Percentiles rank a stretch among this genome's conserved stretches.
These are phyloP conservation scores for Leucania comma DNA, from an alignment of 2,888 invertebrate genomes.

Conservation along the genomic window DNA sequence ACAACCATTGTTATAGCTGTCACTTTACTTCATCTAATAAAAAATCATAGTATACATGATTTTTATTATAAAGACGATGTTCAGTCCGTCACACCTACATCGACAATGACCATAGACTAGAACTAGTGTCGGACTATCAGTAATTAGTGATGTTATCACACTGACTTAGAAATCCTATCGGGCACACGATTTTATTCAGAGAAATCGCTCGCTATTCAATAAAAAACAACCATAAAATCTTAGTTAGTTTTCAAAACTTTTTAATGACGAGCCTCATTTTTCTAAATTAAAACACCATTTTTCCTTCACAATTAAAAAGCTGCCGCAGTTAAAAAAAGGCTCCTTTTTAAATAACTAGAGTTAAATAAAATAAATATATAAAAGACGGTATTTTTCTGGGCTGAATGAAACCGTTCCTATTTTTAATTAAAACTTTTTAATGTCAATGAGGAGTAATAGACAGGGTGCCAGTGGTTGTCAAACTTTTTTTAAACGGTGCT, in stretches of 20 bases:
- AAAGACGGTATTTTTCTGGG: slow-evolving; percentile 9
- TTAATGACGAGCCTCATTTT: slow-evolving; percentile 1
- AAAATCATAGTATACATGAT: too few relatives aligned
- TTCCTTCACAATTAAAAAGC: background rate
- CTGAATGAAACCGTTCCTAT: slow-evolving; percentile 54
- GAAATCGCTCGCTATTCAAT: background rate
- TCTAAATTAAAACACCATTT: background rate
- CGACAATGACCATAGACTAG: too few relatives aligned
- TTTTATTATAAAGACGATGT: too few relatives aligned
- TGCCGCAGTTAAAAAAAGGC: background rate
- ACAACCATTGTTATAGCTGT: too few relatives aligned
- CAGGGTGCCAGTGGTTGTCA: slow-evolving; percentile 52
- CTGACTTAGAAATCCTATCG: too few relatives aligned
- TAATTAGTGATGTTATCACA: too few relatives aligned
- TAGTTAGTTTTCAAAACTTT: background rate
- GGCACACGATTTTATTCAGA: background rate
- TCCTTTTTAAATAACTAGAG: slow-evolving; percentile 30
- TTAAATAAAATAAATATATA: slow-evolving; percentile 26
- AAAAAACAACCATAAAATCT: background rate
- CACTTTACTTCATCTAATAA: too few relatives aligned
- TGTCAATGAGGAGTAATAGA: slow-evolving; percentile 64
- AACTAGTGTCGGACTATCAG: too few relatives aligned
- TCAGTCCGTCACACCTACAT: too few relatives aligned
- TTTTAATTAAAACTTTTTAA: slow-evolving; percentile 74
- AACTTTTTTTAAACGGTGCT: slow-evolving; percentile 39